phyloP scores from a whole-genome alignment of 2,888 invertebrate species.

The Yponomeuta malinellus region DNA sequence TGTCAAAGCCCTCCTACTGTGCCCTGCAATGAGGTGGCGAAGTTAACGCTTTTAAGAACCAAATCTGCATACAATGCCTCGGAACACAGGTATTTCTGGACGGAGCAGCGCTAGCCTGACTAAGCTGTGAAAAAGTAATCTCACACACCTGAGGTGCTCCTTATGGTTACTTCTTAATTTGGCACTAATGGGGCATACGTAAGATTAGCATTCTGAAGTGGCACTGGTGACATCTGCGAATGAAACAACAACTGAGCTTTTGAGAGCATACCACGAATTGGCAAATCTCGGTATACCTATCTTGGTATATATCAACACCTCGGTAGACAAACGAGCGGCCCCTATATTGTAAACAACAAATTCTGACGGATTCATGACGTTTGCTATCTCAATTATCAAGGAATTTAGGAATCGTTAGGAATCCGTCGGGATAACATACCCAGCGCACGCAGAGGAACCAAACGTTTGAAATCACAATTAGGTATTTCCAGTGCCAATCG shows the following conservation, averaged over 20 bases:
- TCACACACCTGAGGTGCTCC: constrained; percentile 25
- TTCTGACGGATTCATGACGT: too few species aligned
- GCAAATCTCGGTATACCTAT: too few species aligned
- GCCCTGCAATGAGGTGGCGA: constrained; percentile 33
- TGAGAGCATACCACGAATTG: too few species aligned
- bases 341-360: too few species aligned
- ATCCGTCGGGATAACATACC: too few species aligned
- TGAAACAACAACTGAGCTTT: neutral
- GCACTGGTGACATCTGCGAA: too few species aligned
- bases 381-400: too few species aligned
- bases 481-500: too few species aligned
- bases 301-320: too few species aligned
- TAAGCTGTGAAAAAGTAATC: constrained; percentile 30
- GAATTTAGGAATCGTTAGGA: too few species aligned
- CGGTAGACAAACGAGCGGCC: too few species aligned
- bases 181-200: neutral
- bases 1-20: neutral
- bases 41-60: constrained; percentile 46
- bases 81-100: constrained; percentile 17
- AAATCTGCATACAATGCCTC: constrained; percentile 65
- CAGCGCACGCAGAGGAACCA: neutral
- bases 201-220: neutral
- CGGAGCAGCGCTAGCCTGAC: constrained; percentile 28
- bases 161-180: neutral
- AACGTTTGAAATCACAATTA: too few species aligned